A percentile compares a stretch with the other conserved stretches of the same genome.
phyloP scores from a whole-genome alignment of 2,113 vertebrate species.

The Hippolais icterina region DNA sequence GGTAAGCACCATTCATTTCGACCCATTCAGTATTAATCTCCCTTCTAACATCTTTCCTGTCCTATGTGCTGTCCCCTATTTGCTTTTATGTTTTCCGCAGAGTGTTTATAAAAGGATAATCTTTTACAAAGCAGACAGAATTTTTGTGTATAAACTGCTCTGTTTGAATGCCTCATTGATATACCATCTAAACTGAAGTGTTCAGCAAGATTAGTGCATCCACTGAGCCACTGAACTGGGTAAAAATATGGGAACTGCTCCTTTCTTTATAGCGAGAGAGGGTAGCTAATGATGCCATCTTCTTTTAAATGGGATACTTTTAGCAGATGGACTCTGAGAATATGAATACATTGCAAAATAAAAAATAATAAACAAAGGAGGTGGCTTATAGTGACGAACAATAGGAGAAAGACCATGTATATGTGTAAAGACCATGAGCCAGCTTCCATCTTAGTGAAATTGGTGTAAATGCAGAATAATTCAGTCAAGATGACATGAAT shows the following conservation, averaged over 20 bases:
- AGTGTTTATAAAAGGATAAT: slow-evolving; percentile 88
- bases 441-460: background rate
- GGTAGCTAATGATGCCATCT: slow-evolving; percentile 68
- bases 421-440: background rate
- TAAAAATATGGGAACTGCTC: slow-evolving; percentile 74
- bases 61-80: slow-evolving; percentile 80
- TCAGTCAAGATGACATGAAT: background rate
- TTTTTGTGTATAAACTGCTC: slow-evolving; percentile 84
- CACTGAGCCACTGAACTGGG: slow-evolving; percentile 76
- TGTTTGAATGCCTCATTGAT: slow-evolving; percentile 83
- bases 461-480: slow-evolving; percentile 14
- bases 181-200: slow-evolving; percentile 83
- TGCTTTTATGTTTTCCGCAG: slow-evolving; percentile 85
- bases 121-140: slow-evolving; percentile 87
- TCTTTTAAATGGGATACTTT: slow-evolving; percentile 75
- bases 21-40: slow-evolving; percentile 89
- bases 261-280: slow-evolving; percentile 72
- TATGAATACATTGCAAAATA: slow-evolving; percentile 66
- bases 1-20: slow-evolving; percentile 83
- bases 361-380: slow-evolving; percentile 51
- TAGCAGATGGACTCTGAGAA: slow-evolving; percentile 80
- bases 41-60: slow-evolving; percentile 88
- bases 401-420: background rate
- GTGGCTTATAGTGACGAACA: slow-evolving; percentile 21
- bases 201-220: slow-evolving; percentile 83